These are phyloP conservation scores for Pseudomugil gertrudae DNA, from an alignment of 2,797 vertebrate species.

Conservation along the genomic window DNA sequence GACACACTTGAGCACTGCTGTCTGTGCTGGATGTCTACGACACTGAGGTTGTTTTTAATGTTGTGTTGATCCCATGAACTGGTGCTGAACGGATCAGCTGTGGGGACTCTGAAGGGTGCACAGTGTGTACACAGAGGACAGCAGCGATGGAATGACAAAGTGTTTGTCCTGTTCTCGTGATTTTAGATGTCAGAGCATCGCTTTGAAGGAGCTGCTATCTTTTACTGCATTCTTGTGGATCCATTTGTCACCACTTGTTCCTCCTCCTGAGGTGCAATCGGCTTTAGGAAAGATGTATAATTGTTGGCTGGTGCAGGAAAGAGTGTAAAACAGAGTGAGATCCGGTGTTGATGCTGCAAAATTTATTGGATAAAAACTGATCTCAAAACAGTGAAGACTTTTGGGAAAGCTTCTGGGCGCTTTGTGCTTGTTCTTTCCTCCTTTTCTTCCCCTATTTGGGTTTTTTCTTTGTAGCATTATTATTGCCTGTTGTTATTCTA, in stretches of 20 bases:
- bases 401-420: neutral
- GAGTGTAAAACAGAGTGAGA: neutral
- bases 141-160: neutral
- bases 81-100: conserved; percentile 23
- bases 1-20: conserved; percentile 36
- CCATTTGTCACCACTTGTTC: conserved; percentile 1
- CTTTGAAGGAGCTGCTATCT: neutral
- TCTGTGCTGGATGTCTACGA: conserved; percentile 16
- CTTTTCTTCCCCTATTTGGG: neutral
- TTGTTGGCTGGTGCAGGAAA: neutral
- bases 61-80: conserved; percentile 25
- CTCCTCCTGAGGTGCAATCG: neutral
- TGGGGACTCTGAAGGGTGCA: conserved; percentile 14
- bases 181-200: conserved; percentile 9
- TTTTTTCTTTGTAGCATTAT: neutral
- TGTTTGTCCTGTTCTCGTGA: neutral
- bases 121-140: neutral
- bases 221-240: neutral
- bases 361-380: too few species aligned
- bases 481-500: neutral
- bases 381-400: too few species aligned
- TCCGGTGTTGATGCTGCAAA: neutral
- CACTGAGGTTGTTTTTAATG: conserved; percentile 22
- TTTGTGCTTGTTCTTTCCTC: neutral
- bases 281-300: neutral